Conservation (phyloP, 2,797 vertebrate genomes). For the Champsocephalus esox region DNA sequence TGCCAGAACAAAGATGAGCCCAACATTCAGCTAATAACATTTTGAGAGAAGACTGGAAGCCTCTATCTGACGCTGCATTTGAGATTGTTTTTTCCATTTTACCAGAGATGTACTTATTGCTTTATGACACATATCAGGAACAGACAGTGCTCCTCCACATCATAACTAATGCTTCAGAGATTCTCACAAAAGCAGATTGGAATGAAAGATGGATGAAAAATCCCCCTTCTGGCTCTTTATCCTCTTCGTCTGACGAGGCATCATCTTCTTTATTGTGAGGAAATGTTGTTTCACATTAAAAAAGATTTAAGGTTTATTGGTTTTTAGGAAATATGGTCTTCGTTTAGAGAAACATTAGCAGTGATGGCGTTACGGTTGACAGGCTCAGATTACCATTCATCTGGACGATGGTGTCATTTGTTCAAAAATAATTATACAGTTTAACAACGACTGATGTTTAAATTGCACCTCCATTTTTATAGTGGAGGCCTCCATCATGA, state of each 20-base stretch:
- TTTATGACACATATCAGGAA: constrained; percentile 48
- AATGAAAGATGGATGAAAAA: constrained; percentile 59
- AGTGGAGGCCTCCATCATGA: not conserved
- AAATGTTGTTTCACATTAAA: constrained; percentile 33
- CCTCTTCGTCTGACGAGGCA: constrained; percentile 33
- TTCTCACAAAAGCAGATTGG: constrained; percentile 49
- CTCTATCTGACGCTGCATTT: not conserved
- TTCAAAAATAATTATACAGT: constrained; percentile 34
- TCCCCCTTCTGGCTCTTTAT: constrained; percentile 37
- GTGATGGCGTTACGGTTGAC: constrained; percentile 2
- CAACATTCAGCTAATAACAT: constrained; percentile 24
- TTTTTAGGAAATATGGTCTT: constrained; percentile 24
- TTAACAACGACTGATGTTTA: constrained; percentile 3
- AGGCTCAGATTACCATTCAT: constrained; percentile 28
- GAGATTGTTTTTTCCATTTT: not conserved
- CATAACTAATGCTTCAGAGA: constrained; percentile 22
- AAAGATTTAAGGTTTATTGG: constrained; percentile 32
- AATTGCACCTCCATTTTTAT: not conserved
- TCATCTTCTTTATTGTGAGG: constrained; percentile 16
- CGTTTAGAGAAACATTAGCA: constrained; percentile 36
- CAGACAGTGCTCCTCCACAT: constrained; percentile 38
- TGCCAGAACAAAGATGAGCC: constrained; percentile 42
- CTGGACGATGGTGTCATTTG: not conserved
- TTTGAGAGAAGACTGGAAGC: constrained; percentile 15
- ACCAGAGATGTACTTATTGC: constrained; percentile 7